A percentile compares a stretch with the other conserved stretches of the same genome.
Conservation (phyloP, 2,888 invertebrate genomes). For the Plemyria rubiginata region DNA sequence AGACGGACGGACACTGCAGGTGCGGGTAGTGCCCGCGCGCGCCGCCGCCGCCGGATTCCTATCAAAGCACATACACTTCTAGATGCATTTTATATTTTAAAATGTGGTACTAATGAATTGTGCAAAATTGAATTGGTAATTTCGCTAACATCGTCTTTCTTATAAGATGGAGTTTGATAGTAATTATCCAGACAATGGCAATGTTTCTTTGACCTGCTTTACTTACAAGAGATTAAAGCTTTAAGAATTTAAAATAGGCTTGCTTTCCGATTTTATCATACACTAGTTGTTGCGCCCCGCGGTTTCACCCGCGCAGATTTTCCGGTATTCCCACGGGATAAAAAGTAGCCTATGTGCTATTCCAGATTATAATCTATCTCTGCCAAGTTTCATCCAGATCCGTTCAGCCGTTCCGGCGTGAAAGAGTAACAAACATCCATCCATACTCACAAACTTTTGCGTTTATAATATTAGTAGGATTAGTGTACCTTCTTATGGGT, state of each 20-base stretch:
- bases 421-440: too few species aligned
- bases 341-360: too few species aligned
- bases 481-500: too few species aligned
- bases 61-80: conserved; percentile 59
- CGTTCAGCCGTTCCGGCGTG: too few species aligned
- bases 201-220: neutral
- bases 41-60: conserved; percentile 20
- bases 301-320: too few species aligned
- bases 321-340: too few species aligned
- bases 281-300: too few species aligned
- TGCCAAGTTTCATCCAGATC: too few species aligned
- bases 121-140: conserved; percentile 72
- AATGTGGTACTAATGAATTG: conserved; percentile 70
- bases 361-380: too few species aligned
- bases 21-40: conserved; percentile 87
- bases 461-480: too few species aligned
- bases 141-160: conserved; percentile 77
- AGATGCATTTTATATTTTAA: conserved; percentile 62
- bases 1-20: conserved; percentile 93
- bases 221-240: neutral
- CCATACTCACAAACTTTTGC: too few species aligned
- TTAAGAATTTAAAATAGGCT: neutral
- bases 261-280: neutral
- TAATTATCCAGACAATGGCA: conserved; percentile 68
- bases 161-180: conserved; percentile 79